Evolutionary conservation across 2,888 invertebrate genomes (phyloP).

Genomic region (Spilosoma lubricipeda): DNA sequence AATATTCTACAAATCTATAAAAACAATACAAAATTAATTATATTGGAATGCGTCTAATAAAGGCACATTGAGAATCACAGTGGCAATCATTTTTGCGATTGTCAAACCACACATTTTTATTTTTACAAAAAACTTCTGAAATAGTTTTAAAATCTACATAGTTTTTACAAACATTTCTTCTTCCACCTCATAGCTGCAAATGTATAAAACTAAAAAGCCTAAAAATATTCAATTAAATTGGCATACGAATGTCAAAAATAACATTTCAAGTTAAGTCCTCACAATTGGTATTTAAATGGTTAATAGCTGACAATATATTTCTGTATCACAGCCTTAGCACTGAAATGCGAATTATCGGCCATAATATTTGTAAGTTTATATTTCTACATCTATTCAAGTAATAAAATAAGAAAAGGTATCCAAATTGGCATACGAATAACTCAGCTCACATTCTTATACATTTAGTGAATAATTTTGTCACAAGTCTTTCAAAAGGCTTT

Average conservation of each 20-base stretch:
- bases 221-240: slow-evolving; percentile 9
- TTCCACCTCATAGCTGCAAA: slow-evolving; percentile 5
- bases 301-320: slow-evolving; percentile 60
- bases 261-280: slow-evolving; percentile 19
- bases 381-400: slow-evolving; percentile 47
- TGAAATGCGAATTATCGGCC: slow-evolving; percentile 46
- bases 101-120: slow-evolving; percentile 13
- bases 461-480: slow-evolving; percentile 19
- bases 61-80: slow-evolving; percentile 45
- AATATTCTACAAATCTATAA: slow-evolving; percentile 43
- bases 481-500: slow-evolving; percentile 32
- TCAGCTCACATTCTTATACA: slow-evolving; percentile 58
- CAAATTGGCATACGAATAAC: slow-evolving; percentile 72
- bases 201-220: neutral
- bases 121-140: slow-evolving; percentile 23
- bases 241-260: slow-evolving; percentile 2
- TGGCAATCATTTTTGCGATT: slow-evolving; percentile 15
- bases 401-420: slow-evolving; percentile 27
- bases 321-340: slow-evolving; percentile 68
- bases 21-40: slow-evolving; percentile 41
- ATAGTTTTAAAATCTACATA: neutral
- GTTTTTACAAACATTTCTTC: neutral
- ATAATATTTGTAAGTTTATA: slow-evolving; percentile 34
- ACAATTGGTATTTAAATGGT: slow-evolving; percentile 57
- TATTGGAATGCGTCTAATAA: slow-evolving; percentile 60